Evolutionary conservation across 2,113 vertebrate genomes (phyloP), one percentile per base, ranked within the genome.

Genomic region (Oreochromis aureus): DNA sequence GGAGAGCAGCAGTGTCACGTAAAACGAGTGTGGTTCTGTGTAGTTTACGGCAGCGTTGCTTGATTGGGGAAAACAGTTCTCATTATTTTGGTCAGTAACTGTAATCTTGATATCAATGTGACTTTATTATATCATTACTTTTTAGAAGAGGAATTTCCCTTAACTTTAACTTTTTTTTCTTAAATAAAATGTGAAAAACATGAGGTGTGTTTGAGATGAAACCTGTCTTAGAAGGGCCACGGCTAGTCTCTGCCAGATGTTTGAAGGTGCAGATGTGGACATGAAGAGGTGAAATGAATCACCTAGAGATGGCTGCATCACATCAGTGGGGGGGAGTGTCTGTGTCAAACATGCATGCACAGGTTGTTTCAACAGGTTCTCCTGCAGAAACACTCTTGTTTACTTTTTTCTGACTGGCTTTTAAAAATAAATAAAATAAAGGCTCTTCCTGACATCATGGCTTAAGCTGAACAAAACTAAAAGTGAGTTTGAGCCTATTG

Each of bases 21-120:
- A 22, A 71, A 66, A 39, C 46, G 22, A 53, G 4, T n/a, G 22
- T 73, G 46, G 27, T 4, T 79, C 12, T 12, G 44, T 51, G 44
- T 51, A 6, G 22, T 48, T 19, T 30, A 19, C 0, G 4, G 15
- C 18, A 51, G 16, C 2, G 0, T 24, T 78, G 15, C 6, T 78
- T 7, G 44, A 32, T 19, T 78, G 18, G 18, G 30, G 22, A 66
- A 48, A 76, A 10, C 7, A 22, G n/a, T 41, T 36, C 2, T 69
- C 34, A 41, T 69, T 22, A 41, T 69, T 41, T 41, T 69, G 63
- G 11, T 69, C 11, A 6, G 2, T 13, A 22, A 46, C n/a, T 46
- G 22, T 48, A 48, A 46, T 73, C 69, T 18, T 9, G n/a, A 24
- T 15, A 34, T 61, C 3, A 34, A 30, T 76, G 3, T 30, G 10